Percentiles rank a stretch among this genome's conserved stretches.
Conservation (phyloP, 2,888 invertebrate species). For the Lycocerus yunnanus region DNA sequence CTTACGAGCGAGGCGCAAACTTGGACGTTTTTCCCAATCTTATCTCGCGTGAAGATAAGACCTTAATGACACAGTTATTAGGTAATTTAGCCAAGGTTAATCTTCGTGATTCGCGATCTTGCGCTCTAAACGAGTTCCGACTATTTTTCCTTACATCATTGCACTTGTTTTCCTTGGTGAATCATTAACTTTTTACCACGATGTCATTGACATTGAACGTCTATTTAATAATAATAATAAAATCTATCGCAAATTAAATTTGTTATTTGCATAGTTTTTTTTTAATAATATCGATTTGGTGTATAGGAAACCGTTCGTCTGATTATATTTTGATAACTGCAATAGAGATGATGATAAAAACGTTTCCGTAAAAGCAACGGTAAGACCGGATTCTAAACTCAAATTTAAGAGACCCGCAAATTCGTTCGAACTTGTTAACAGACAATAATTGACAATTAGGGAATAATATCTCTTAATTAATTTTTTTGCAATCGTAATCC, state of each 20-base stretch:
- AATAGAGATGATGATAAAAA: conserved; percentile 29
- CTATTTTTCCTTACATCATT: conserved; percentile 41
- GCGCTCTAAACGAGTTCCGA: conserved; percentile 26
- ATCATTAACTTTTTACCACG: conserved; percentile 43
- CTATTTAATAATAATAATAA: conserved; percentile 12
- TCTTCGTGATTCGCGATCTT: conserved; percentile 23
- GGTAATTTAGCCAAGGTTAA: conserved; percentile 44
- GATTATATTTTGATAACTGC: conserved; percentile 26
- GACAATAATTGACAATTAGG: conserved; percentile 5
- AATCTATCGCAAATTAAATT: conserved; percentile 2
- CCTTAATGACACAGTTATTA: conserved; percentile 45
- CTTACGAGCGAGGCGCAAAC: not conserved
- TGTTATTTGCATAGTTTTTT: conserved; percentile 1
- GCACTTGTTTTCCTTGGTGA: conserved; percentile 50
- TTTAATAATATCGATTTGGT: conserved; percentile 8
- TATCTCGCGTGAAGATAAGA: not conserved
- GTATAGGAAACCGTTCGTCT: conserved; percentile 22
- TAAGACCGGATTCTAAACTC: conserved; percentile 34
- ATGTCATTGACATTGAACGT: conserved; percentile 45
- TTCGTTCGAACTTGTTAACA: conserved; percentile 3
- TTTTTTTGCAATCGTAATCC: not conserved
- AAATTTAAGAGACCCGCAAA: not conserved
- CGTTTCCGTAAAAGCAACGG: conserved; percentile 32
- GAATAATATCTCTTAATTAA: conserved; percentile 6
- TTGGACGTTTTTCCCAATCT: conserved; percentile 5